These are phyloP conservation scores for Parapristionchus giblindavisi DNA, from an alignment of 2,888 invertebrate genomes.

Conservation along the genomic window DNA sequence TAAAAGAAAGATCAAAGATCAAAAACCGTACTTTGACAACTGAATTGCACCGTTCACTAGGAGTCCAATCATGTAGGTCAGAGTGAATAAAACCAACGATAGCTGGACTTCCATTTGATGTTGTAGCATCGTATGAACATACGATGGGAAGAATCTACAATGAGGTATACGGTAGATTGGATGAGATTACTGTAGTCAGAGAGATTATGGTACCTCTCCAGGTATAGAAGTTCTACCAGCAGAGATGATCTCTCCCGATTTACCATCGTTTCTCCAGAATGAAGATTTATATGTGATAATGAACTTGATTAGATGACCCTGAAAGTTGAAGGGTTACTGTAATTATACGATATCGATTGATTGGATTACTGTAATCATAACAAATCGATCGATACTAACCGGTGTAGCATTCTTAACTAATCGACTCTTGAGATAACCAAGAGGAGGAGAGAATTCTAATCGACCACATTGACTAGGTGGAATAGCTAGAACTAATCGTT, in stretches of 20 bases:
- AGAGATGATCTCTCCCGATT: slow-evolving; percentile 70
- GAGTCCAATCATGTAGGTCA: slow-evolving; percentile 27
- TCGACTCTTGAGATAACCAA: slow-evolving; percentile 16
- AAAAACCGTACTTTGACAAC: slow-evolving; percentile 21
- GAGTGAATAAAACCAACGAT: slow-evolving; percentile 62
- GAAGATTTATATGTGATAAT: slow-evolving; percentile 71
- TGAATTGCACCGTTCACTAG: slow-evolving; percentile 32
- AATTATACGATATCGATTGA: neutral
- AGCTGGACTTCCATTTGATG: slow-evolving; percentile 69
- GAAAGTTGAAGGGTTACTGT: neutral
- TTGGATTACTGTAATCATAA: neutral
- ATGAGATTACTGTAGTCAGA: no score
- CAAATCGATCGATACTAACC: slow-evolving; percentile 10
- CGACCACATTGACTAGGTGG: slow-evolving; percentile 51
- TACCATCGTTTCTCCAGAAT: slow-evolving; percentile 72
- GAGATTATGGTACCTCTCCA: slow-evolving; percentile 47
- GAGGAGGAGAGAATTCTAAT: slow-evolving; percentile 40
- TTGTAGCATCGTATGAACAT: slow-evolving; percentile 46
- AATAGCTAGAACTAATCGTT: slow-evolving; percentile 51
- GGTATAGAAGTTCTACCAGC: slow-evolving; percentile 45
- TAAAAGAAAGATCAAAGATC: slow-evolving; percentile 10
- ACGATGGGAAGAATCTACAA: slow-evolving; percentile 44
- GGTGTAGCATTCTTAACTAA: slow-evolving; percentile 28
- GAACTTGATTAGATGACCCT: slow-evolving; percentile 69
- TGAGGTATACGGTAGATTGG: no score